Evolutionary conservation across 2,113 vertebrate genomes (phyloP), one percentile per base, ranked within the genome.

Genomic region (Oxyura jamaicensis): DNA sequence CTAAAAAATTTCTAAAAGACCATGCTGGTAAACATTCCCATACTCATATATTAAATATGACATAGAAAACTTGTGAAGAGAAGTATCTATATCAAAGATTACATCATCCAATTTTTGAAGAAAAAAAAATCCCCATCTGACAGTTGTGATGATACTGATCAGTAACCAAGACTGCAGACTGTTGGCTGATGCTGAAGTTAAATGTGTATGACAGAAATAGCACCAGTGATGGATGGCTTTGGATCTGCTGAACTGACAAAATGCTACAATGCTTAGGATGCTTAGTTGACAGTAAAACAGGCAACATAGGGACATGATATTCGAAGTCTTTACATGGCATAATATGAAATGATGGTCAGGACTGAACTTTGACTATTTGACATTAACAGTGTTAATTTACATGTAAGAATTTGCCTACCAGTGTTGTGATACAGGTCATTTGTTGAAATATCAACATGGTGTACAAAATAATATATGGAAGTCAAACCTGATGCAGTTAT

Each of bases 171-270:
- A 82, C 92, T 96, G 90, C 88, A 95, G 91, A 81, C 88, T 94
- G 77, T 95, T 97, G 97, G 92, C 95, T 97, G 96, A 92, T 96
- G 94, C 95, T 97, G 95, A 98, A 96, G 94, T 97, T 98, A 98
- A 98, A 90, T 41, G 84, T 4, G 0, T 96, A 91, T 98, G 98
- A 98, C 98, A 98, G 97, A 97, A 97, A 75, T 81, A 91, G 86
- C 93, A 97, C 93, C 94, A 63, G 93, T 98, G 98, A 98, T 98
- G 96, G 97, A 98, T 98, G 91, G 66, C 94, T 97, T 93, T 72
- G 78, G 86, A 95, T 95, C 95, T 15, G 56, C 97, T 92, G 90
- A 97, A 93, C 95, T 97, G 97, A 97, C 96, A 97, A 96, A 97
- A 97, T 82, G 63, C 96, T 91, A 46, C 86, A 77, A 76, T 96